Conservation (phyloP, 35 echinoderm and acorn worm genomes). For the Chiridota heheva region DNA sequence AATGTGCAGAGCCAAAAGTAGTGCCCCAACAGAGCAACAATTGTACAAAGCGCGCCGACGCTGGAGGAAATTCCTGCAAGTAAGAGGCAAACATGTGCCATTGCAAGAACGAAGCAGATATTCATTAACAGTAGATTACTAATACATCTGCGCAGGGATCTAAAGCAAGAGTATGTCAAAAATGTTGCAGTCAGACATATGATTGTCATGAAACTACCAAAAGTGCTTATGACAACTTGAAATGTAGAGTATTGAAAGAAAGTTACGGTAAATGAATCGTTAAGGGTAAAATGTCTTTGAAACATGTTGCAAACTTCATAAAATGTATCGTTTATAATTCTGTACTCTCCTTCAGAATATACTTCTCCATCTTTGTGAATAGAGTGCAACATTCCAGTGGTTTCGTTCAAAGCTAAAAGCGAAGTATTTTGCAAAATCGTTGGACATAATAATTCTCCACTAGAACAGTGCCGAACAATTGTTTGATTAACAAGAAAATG, state of each 20-base stretch:
- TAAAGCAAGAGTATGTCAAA: not conserved
- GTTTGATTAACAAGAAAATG: too few relatives aligned
- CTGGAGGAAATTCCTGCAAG: not conserved
- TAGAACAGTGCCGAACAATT: too few relatives aligned
- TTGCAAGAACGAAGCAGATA: not conserved
- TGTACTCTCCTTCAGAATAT: too few relatives aligned
- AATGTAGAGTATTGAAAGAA: not conserved
- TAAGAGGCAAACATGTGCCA: conserved; percentile 1
- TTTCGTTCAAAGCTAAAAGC: too few relatives aligned
- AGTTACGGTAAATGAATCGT: not conserved
- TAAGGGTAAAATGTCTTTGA: not conserved
- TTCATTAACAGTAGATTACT: conserved; percentile 15
- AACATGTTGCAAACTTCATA: conserved; percentile 37
- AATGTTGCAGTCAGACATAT: not conserved
- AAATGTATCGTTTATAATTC: too few relatives aligned
- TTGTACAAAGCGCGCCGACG: not conserved
- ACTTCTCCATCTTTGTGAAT: too few relatives aligned
- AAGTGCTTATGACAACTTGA: conserved; percentile 16
- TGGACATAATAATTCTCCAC: too few relatives aligned
- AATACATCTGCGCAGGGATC: not conserved
- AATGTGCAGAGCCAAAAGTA: conserved; percentile 21
- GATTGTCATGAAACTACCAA: conserved; percentile 10
- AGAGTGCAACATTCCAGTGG: too few relatives aligned
- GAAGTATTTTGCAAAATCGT: too few relatives aligned
- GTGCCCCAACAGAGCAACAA: conserved; percentile 4